Evolutionary conservation across 2,888 invertebrate species (phyloP).

Genomic region (Tipula unca): DNA sequence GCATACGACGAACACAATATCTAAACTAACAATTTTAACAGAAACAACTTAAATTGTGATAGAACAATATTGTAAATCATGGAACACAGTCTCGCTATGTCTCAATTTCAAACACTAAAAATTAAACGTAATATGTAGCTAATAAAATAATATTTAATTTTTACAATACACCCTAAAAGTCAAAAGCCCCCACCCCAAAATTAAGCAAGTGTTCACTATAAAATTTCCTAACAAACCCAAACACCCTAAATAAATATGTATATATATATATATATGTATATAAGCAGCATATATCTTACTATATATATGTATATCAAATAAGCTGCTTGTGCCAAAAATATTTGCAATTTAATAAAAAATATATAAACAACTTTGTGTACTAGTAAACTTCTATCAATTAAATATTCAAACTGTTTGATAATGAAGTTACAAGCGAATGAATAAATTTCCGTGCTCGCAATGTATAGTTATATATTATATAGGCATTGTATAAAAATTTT

Average conservation of each 20-base stretch:
- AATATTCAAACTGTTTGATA: background rate
- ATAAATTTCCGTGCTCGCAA: background rate
- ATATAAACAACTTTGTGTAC: background rate
- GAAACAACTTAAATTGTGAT: background rate
- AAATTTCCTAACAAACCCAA: background rate
- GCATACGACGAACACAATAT: background rate
- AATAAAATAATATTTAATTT: background rate
- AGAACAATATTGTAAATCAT: background rate
- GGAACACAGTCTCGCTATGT: background rate
- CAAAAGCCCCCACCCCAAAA: background rate
- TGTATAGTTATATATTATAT: background rate
- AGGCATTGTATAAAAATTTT: background rate
- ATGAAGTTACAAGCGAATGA: conserved; percentile 8
- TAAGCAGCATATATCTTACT: background rate
- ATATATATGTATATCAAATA: background rate
- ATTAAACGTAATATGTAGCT: background rate
- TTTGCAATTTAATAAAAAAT: background rate
- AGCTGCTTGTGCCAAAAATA: background rate
- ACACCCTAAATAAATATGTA: background rate
- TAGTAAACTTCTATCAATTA: background rate
- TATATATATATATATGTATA: background rate
- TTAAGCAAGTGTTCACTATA: background rate
- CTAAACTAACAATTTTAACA: background rate
- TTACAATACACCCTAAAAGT: background rate
- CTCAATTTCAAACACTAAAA: background rate